These are phyloP conservation scores for Leptothorax acervorum DNA, from an alignment of 2,888 invertebrate species.

Conservation along the genomic window DNA sequence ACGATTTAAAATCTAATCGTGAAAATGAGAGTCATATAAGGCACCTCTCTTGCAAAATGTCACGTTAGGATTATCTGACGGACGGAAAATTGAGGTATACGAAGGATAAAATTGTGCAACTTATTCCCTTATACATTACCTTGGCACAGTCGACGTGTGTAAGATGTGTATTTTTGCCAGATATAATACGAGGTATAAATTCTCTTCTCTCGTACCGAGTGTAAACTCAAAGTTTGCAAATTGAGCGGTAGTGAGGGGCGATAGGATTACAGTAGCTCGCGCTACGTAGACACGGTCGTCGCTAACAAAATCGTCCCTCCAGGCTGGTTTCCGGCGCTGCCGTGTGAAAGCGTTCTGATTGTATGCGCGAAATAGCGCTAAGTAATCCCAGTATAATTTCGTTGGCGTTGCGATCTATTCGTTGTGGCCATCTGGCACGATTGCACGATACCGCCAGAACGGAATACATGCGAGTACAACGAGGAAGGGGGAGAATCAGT, in stretches of 20 bases:
- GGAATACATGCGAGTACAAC: neutral
- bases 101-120: neutral
- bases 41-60: neutral
- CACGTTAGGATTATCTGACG: neutral
- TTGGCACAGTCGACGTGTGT: neutral
- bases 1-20: neutral
- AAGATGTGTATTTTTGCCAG: slow-evolving; percentile 13
- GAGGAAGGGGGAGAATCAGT: neutral
- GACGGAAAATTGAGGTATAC: neutral
- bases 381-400: slow-evolving; percentile 38
- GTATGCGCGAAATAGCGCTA: slow-evolving; percentile 37
- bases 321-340: neutral
- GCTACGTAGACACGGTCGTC: neutral
- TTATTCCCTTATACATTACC: slow-evolving; percentile 16
- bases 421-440: slow-evolving; percentile 37
- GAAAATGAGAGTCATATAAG: neutral
- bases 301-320: slow-evolving; percentile 39
- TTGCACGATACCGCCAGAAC: neutral
- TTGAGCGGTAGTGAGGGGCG: slow-evolving; percentile 23
- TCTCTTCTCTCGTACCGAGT: slow-evolving; percentile 6
- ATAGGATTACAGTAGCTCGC: neutral
- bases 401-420: slow-evolving; percentile 20
- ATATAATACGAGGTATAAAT: slow-evolving; percentile 11
- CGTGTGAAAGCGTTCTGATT: slow-evolving; percentile 25
- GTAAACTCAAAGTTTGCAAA: slow-evolving; percentile 30